phyloP scores from a whole-genome alignment of 2,797 vertebrate species.

The Mormyrops boulengeri region DNA sequence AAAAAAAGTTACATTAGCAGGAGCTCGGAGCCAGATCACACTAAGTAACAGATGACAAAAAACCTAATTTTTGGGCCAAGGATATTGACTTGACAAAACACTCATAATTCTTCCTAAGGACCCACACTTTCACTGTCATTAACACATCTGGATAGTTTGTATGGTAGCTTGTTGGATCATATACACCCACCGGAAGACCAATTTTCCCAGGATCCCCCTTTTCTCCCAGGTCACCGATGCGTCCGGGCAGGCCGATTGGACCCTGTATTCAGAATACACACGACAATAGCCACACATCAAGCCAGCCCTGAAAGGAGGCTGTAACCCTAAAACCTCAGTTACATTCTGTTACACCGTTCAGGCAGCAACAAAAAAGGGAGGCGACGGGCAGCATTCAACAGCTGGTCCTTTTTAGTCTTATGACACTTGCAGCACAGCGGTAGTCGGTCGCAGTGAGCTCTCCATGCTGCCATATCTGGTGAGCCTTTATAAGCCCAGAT shows the following conservation, averaged over 20 bases:
- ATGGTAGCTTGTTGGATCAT: neutral
- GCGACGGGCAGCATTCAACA: neutral
- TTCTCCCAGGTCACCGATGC: slow-evolving; percentile 63
- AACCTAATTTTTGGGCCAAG: neutral
- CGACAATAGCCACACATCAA: neutral
- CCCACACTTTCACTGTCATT: neutral
- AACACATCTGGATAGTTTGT: neutral
- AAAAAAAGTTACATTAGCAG: slow-evolving; percentile 14
- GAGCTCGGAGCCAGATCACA: neutral
- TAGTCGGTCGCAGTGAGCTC: neutral
- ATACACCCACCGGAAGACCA: slow-evolving; percentile 51
- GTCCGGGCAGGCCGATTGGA: slow-evolving; percentile 71
- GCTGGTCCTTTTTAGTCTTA: neutral
- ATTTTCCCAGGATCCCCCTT: slow-evolving; percentile 64
- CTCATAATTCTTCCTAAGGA: neutral
- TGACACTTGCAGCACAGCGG: neutral
- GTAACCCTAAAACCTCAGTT: neutral
- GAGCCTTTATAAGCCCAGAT: neutral
- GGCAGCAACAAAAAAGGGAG: neutral
- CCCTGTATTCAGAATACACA: slow-evolving; percentile 55
- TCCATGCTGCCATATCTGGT: neutral
- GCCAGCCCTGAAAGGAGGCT: neutral
- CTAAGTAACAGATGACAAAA: neutral
- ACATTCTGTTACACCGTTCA: neutral
- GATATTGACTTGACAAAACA: neutral